Percentiles rank a stretch among this genome's conserved stretches.
Evolutionary conservation across 2,888 invertebrate species (phyloP).

Genomic region (Pristionchus fissidentatus): DNA sequence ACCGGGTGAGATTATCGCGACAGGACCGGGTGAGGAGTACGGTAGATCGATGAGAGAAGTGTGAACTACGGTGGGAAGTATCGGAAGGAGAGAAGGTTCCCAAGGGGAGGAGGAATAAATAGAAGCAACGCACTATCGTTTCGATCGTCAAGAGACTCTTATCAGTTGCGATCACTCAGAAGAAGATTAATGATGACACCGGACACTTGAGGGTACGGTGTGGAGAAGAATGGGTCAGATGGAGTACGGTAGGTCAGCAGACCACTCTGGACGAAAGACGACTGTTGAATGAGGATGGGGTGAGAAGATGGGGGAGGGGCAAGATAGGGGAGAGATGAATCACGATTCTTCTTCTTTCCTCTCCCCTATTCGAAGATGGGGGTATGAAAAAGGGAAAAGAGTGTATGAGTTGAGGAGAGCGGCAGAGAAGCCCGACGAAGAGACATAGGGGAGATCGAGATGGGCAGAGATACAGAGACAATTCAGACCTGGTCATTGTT

Average conservation of each 20-base stretch:
- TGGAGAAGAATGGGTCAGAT: not conserved
- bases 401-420: not conserved
- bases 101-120: not conserved
- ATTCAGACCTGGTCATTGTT: not conserved
- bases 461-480: not conserved
- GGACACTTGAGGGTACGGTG: too few relatives aligned
- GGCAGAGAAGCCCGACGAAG: not conserved
- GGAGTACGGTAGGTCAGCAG: not conserved
- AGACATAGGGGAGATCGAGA: not conserved
- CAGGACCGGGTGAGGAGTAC: not conserved
- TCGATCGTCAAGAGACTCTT: too few relatives aligned
- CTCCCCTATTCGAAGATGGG: not conserved
- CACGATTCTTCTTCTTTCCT: slow-evolving; percentile 28
- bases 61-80: too few relatives aligned
- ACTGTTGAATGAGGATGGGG: slow-evolving; percentile 28
- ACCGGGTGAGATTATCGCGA: slow-evolving; percentile 47
- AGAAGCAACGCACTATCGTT: slow-evolving; percentile 39
- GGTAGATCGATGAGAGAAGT: slow-evolving; percentile 25
- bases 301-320: slow-evolving; percentile 26
- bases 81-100: not conserved
- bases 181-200: too few relatives aligned
- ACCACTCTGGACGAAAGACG: not conserved
- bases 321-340: slow-evolving; percentile 13
- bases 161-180: too few relatives aligned
- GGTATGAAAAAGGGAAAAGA: not conserved